phyloP scores from a whole-genome alignment of 2,888 invertebrate genomes.

The Cephus sareptanus region DNA sequence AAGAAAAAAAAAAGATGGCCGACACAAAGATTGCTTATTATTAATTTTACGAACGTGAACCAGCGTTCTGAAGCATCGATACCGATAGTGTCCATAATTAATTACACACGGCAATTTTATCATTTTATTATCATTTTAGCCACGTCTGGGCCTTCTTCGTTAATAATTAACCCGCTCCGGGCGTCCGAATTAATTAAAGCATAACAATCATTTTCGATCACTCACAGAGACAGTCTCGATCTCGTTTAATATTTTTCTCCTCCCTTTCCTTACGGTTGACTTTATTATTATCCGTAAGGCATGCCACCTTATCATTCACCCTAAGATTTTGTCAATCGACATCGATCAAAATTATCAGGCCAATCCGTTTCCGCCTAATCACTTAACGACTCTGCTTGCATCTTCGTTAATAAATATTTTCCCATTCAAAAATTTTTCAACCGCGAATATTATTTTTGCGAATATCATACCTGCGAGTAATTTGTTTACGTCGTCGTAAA shows the following conservation, averaged over 20 bases:
- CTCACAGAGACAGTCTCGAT: not conserved
- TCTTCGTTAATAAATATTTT: not conserved
- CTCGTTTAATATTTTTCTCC: not conserved
- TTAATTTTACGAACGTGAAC: not conserved
- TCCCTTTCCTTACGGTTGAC: not conserved
- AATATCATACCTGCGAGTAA: not conserved
- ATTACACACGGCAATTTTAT: not conserved
- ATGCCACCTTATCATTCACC: too few species aligned
- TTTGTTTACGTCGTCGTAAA: not conserved
- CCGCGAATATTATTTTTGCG: not conserved
- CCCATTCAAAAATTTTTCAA: not conserved
- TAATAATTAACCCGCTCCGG: not conserved
- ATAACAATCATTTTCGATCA: not conserved
- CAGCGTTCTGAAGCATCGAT: not conserved
- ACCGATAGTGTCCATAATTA: not conserved
- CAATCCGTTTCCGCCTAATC: not conserved
- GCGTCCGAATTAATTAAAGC: not conserved
- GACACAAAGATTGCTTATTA: not conserved
- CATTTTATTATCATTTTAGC: too few species aligned
- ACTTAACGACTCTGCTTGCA: not conserved
- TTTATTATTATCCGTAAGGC: too few species aligned
- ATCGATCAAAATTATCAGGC: not conserved
- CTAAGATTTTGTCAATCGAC: too few species aligned
- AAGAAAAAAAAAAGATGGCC: not conserved
- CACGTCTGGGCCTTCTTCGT: not conserved